Evolutionary conservation across 2,888 invertebrate genomes (phyloP).

Genomic region (Platerodrilus igneus): DNA sequence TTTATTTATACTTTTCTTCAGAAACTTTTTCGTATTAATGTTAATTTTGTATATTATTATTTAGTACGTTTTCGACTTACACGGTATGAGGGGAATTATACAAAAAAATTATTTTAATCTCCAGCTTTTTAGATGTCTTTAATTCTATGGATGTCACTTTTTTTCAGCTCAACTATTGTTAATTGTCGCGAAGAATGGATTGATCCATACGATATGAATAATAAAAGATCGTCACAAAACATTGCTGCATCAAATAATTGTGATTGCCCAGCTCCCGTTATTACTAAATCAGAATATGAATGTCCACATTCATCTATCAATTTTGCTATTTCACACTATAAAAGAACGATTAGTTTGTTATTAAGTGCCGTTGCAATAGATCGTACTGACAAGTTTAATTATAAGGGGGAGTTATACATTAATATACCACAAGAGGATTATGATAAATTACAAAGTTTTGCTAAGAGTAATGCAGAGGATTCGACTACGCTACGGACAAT

Average conservation of each 20-base stretch:
- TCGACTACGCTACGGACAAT: slow-evolving; percentile 13
- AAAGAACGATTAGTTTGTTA: slow-evolving; percentile 19
- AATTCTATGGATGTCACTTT: too few relatives aligned
- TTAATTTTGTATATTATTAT: too few relatives aligned
- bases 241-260: background rate
- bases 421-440: slow-evolving; percentile 14
- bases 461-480: slow-evolving; percentile 7
- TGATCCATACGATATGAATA: slow-evolving; percentile 15
- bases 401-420: slow-evolving; percentile 17
- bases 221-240: background rate
- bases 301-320: slow-evolving; percentile 9
- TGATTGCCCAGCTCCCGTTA: background rate
- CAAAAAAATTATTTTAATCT: too few relatives aligned
- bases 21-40: too few relatives aligned
- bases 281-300: background rate
- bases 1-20: too few relatives aligned
- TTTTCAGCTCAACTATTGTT: too few relatives aligned
- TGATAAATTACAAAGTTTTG: slow-evolving; percentile 14
- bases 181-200: slow-evolving; percentile 12
- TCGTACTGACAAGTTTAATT: slow-evolving; percentile 1
- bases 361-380: slow-evolving; percentile 9
- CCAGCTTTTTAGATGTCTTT: too few relatives aligned
- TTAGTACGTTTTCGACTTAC: too few relatives aligned
- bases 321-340: slow-evolving; percentile 17
- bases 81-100: too few relatives aligned